Evolutionary conservation across 1,140 invertebrate genomes (phyloP).

Genomic region (Tyrophagus putrescentiae): DNA sequence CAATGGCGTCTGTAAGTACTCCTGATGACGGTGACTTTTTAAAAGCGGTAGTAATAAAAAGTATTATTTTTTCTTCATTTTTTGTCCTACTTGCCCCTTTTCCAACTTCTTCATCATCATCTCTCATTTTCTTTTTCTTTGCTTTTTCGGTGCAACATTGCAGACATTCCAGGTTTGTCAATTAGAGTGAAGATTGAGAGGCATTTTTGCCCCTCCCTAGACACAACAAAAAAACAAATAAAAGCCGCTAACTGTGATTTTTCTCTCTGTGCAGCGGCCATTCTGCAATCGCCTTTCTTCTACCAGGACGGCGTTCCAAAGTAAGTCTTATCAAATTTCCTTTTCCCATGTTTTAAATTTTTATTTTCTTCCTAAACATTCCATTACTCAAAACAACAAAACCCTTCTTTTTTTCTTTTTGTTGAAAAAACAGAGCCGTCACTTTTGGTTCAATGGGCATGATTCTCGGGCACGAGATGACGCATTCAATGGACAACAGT

Average conservation of each 20-base stretch:
- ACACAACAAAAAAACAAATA: too few species aligned
- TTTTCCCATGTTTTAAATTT: neutral
- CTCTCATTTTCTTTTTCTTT: neutral
- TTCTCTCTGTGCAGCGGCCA: conserved; percentile 66
- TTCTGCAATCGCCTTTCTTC: conserved; percentile 72
- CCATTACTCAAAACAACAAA: neutral
- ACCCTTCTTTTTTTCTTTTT: neutral
- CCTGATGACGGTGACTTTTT: too few species aligned
- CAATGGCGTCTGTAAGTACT: conserved; percentile 51
- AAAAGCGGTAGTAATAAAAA: too few species aligned
- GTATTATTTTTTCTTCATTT: neutral
- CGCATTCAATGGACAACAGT: conserved; percentile 39
- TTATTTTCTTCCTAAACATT: neutral
- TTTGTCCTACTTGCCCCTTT: neutral
- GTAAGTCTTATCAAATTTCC: neutral
- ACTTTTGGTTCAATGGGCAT: conserved; percentile 29
- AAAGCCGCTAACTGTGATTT: too few species aligned
- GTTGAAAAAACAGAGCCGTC: conserved; percentile 42
- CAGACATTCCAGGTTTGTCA: neutral
- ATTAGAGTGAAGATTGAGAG: too few species aligned
- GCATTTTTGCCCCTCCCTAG: too few species aligned
- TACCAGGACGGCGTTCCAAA: conserved; percentile 62
- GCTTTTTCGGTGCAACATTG: neutral
- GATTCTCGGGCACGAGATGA: conserved; percentile 33
- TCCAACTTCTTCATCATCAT: neutral